Evolutionary conservation across 2,797 vertebrate species (phyloP).

Genomic region (Arrhamphus sclerolepis): DNA sequence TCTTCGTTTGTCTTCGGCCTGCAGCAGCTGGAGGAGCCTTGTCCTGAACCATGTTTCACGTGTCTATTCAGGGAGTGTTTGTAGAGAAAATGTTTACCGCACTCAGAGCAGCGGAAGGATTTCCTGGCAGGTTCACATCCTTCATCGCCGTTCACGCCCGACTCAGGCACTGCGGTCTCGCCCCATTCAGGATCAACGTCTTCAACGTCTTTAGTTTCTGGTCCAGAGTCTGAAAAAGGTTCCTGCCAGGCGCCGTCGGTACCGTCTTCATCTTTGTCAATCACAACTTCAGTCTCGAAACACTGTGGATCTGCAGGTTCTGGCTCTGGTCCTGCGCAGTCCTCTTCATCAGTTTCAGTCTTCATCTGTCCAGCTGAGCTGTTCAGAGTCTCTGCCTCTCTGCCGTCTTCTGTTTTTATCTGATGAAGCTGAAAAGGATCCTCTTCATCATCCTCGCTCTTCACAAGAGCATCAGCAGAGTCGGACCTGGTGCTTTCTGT

Average conservation of each 20-base stretch:
- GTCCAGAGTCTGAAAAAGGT: too few relatives aligned
- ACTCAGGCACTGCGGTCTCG: background rate
- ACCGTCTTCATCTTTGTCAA: slow-evolving; percentile 2
- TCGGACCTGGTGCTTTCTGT: too few relatives aligned
- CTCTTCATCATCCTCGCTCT: background rate
- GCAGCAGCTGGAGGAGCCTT: too few relatives aligned
- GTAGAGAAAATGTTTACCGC: slow-evolving; percentile 2
- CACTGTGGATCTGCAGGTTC: background rate
- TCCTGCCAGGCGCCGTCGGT: too few relatives aligned
- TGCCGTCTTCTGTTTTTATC: background rate
- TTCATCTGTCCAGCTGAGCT: too few relatives aligned
- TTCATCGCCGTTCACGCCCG: background rate
- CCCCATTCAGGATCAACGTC: too few relatives aligned
- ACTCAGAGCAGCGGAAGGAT: slow-evolving; percentile 20
- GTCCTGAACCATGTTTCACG: too few relatives aligned
- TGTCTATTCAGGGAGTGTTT: too few relatives aligned
- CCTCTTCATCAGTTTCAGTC: too few relatives aligned
- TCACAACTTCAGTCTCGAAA: background rate
- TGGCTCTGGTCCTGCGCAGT: too few relatives aligned
- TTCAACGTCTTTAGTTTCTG: too few relatives aligned
- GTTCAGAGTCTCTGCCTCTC: background rate
- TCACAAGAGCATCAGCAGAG: background rate
- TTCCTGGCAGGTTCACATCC: background rate
- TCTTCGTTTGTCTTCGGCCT: too few relatives aligned
- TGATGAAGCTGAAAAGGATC: background rate